Evolutionary conservation across 2,888 invertebrate genomes (phyloP).

Genomic region (Nymphalis polychloros): DNA sequence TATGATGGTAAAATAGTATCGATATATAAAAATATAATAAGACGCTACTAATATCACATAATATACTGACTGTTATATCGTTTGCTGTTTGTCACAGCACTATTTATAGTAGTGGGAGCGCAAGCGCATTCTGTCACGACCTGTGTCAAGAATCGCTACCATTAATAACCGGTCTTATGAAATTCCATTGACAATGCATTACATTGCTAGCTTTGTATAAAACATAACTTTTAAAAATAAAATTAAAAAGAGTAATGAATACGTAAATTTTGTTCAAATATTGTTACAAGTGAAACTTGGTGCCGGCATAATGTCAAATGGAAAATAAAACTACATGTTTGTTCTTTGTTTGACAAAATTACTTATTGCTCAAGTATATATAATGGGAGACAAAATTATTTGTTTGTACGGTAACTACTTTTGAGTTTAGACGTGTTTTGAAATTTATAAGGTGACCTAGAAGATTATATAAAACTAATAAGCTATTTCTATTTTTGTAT

Average conservation of each 20-base stretch:
- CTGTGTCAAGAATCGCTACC: slow-evolving; percentile 31
- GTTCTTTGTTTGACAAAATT: slow-evolving; percentile 23
- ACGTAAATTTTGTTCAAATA: slow-evolving; percentile 16
- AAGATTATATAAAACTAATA: background rate
- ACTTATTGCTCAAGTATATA: slow-evolving; percentile 26
- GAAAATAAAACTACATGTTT: slow-evolving; percentile 3
- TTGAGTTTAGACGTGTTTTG: background rate
- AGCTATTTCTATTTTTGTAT: too few relatives aligned
- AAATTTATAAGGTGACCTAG: slow-evolving; percentile 2
- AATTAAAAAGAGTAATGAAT: slow-evolving; percentile 11
- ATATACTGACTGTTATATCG: background rate
- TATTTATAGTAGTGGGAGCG: slow-evolving; percentile 40
- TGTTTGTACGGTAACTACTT: slow-evolving; percentile 14
- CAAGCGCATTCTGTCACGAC: slow-evolving; percentile 70
- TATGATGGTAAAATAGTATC: too few relatives aligned
- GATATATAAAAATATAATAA: too few relatives aligned
- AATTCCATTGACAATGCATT: slow-evolving; percentile 15
- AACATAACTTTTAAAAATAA: slow-evolving; percentile 6
- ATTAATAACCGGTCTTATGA: slow-evolving; percentile 22
- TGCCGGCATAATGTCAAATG: slow-evolving; percentile 1
- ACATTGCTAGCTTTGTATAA: slow-evolving; percentile 23
- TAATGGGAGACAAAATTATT: slow-evolving; percentile 23
- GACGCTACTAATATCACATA: background rate
- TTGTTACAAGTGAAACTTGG: background rate
- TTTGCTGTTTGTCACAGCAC: slow-evolving; percentile 15